Base-by-base conservation (phyloP, 2,113 vertebrate species). In the Merops nubicus region DNA sequence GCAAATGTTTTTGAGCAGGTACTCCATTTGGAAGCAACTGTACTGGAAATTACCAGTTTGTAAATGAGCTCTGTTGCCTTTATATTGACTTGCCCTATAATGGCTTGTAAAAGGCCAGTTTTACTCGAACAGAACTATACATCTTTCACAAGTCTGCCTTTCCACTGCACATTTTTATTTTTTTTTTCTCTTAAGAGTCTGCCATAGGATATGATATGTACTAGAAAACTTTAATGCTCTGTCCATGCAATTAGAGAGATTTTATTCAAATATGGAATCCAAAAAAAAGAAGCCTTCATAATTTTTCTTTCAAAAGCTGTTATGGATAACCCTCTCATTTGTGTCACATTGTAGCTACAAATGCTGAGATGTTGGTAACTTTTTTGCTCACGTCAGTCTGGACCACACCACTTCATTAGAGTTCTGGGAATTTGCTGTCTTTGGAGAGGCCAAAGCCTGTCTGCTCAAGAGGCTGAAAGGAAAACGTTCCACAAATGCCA, bases 401-500 rank as follows among this genome's bases (percentile, higher is more conserved):
- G 48, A 69, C 65, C 76, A 82, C 8, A 9, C 47, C 54, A 64
- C 84, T 93, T 81, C 42, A 57, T 69, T 75, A 76, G 85, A 89
- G 83, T 81, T 89, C 57, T 94, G 85, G 64, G 79, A 95, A 95
- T 86, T 91, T 63, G 42, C 67, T 89, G 83, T 75, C 74, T 85
- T 79, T 17, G 5, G 83, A 95, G 96, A 92, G 25, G 34, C 64
- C 85, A 75, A 93, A 50, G 42, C 62, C 78, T 48, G 85, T 93
- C 79, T 92, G 96, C 94, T 93, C 85, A 90, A 83, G 91, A 78
- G 85, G 90, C 65, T 89, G 90, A 96, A 97, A 96, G 84, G 51
- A 80, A 96, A 97, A 59, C 88, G 82, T 96, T 94, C 51, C 85
- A 88, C 68, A 53, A 64, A 93, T 96, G 95, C 96, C 96, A 96